Evolutionary conservation across 30 jellyfish, hydroid and myxozoan species (phyloP).

Genomic region (Hydractinia echinata): DNA sequence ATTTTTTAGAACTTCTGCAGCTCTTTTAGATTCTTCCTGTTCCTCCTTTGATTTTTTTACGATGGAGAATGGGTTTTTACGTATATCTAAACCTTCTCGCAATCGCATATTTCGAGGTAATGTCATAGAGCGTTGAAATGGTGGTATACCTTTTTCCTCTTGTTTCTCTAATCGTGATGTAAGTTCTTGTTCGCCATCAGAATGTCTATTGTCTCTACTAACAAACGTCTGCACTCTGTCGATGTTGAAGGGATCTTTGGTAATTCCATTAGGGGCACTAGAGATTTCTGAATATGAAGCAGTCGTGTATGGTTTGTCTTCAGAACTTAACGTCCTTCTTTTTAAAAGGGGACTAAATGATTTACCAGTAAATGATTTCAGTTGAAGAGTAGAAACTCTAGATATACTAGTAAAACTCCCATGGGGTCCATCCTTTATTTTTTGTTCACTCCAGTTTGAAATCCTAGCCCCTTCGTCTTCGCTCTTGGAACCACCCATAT

Average conservation of each 20-base stretch:
- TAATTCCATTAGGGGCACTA: neutral
- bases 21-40: constrained; percentile 30
- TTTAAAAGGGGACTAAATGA: neutral
- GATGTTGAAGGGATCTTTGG: constrained; percentile 14
- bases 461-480: constrained; percentile 23
- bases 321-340: constrained; percentile 22
- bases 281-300: constrained; percentile 24
- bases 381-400: constrained; percentile 18
- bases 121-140: constrained; percentile 55
- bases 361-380: neutral
- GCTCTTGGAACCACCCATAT: constrained; percentile 38
- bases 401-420: constrained; percentile 39
- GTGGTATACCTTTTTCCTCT: constrained; percentile 44
- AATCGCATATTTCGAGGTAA: constrained; percentile 73
- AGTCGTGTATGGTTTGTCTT: constrained; percentile 1
- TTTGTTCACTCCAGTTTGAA: neutral
- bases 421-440: constrained; percentile 20
- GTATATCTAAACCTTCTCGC: constrained; percentile 40
- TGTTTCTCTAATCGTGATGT: constrained; percentile 59
- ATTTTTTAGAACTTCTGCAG: constrained; percentile 30
- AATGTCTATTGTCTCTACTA: constrained; percentile 38
- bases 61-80: constrained; percentile 62
- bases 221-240: neutral
- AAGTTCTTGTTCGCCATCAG: constrained; percentile 87
- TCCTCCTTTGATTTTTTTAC: constrained; percentile 22